phyloP scores from a whole-genome alignment of 2,888 invertebrate genomes.

The Lochmaea crataegi region DNA sequence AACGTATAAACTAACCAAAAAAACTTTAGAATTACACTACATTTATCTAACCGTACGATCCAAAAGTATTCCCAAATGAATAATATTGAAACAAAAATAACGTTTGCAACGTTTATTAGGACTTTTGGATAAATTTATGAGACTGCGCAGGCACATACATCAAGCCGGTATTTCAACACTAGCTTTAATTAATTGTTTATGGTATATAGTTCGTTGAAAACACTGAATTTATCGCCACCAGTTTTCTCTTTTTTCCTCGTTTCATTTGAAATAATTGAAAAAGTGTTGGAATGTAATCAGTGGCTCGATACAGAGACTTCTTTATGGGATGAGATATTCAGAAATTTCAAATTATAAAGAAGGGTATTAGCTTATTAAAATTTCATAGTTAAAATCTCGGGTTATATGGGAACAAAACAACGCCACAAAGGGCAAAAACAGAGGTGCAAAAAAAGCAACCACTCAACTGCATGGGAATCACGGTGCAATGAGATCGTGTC shows the following conservation, averaged over 20 bases:
- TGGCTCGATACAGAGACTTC: not conserved
- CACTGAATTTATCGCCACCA: conserved; percentile 45
- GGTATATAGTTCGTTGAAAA: conserved; percentile 52
- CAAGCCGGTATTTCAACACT: conserved; percentile 52
- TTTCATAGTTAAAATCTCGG: no score
- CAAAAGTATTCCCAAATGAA: conserved; percentile 39
- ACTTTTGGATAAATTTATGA: conserved; percentile 51
- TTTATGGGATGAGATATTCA: conserved; percentile 6
- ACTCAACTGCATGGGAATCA: no score
- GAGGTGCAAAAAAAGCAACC: no score
- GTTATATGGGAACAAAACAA: no score
- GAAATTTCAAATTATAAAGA: no score
- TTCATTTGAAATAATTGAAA: conserved; percentile 37
- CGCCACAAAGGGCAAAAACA: no score
- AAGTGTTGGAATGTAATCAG: conserved; percentile 29
- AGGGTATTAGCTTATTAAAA: no score
- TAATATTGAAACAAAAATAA: conserved; percentile 50
- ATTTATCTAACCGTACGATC: conserved; percentile 19
- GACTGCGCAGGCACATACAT: conserved; percentile 46
- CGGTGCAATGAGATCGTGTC: no score
- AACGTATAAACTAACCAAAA: no score
- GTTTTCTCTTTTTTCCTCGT: conserved; percentile 30
- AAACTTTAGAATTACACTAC: not conserved
- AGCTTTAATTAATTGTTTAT: conserved; percentile 53
- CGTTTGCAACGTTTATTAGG: conserved; percentile 49